Percentiles rank a stretch among this genome's conserved stretches.
Conservation (phyloP, 37 sponge, comb jelly and placozoan species). For the Oopsacas minuta region DNA sequence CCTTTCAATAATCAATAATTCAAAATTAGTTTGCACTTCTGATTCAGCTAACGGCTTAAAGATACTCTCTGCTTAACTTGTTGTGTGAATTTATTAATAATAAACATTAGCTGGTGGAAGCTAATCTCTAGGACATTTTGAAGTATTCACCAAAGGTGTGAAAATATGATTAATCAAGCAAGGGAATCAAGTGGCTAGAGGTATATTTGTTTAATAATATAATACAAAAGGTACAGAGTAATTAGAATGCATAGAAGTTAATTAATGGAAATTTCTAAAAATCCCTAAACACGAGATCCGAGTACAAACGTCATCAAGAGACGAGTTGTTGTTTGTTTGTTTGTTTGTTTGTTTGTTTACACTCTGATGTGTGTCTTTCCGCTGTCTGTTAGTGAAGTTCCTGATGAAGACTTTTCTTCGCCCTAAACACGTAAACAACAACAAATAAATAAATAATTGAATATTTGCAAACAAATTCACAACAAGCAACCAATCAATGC, state of each 20-base stretch:
- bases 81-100: no score
- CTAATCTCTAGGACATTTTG: no score
- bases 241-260: background rate
- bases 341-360: background rate
- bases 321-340: background rate
- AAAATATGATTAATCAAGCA: no score
- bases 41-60: background rate
- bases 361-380: background rate
- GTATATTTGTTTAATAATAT: background rate
- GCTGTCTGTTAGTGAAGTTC: background rate
- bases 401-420: background rate
- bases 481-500: background rate
- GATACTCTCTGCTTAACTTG: background rate
- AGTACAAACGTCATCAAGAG: no score
- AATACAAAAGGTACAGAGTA: background rate
- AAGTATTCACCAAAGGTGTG: no score
- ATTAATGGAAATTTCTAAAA: no score
- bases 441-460: background rate
- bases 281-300: no score
- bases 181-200: no score
- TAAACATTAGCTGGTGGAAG: no score
- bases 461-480: no score
- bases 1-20: background rate
- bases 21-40: background rate
- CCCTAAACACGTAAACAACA: conserved; percentile 9